phyloP scores from a whole-genome alignment of 2,797 vertebrate species.

The Cuculus canorus region DNA sequence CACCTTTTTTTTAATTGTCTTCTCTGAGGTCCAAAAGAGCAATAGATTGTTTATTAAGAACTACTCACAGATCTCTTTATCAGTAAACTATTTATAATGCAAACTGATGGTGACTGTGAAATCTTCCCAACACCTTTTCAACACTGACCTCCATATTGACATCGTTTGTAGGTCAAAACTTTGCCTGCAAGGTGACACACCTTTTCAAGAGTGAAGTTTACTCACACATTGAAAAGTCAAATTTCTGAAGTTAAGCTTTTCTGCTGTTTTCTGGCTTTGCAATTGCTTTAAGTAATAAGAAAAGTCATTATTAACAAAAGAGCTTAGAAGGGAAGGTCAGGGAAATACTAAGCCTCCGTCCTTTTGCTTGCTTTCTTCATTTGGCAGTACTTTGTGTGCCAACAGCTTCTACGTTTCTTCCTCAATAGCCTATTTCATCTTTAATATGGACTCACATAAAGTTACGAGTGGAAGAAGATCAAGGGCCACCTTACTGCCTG shows the following conservation, averaged over 20 bases:
- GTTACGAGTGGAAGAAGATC: not conserved
- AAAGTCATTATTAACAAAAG: not conserved
- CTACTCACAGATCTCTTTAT: not conserved
- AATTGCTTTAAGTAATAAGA: not conserved
- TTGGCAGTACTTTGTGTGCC: not conserved
- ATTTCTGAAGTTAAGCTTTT: not conserved
- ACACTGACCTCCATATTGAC: not conserved
- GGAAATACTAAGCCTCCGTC: not conserved
- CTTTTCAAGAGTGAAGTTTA: not conserved
- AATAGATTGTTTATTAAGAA: not conserved
- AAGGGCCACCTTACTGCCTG: not conserved
- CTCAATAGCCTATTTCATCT: not conserved
- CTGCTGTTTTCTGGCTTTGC: not conserved
- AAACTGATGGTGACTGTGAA: rapidly evolving
- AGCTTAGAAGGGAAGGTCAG: not conserved
- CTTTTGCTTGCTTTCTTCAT: not conserved
- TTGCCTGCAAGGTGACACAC: not conserved
- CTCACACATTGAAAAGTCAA: not conserved
- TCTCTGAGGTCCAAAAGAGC: not conserved
- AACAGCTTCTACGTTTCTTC: not conserved
- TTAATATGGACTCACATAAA: not conserved
- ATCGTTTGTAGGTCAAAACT: not conserved
- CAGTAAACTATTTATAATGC: not conserved
- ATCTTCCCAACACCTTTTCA: not conserved
- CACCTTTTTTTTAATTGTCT: not conserved